These are phyloP conservation scores for Phallusia fumigata DNA, from an alignment of 23 tunicate genomes.

Conservation along the genomic window DNA sequence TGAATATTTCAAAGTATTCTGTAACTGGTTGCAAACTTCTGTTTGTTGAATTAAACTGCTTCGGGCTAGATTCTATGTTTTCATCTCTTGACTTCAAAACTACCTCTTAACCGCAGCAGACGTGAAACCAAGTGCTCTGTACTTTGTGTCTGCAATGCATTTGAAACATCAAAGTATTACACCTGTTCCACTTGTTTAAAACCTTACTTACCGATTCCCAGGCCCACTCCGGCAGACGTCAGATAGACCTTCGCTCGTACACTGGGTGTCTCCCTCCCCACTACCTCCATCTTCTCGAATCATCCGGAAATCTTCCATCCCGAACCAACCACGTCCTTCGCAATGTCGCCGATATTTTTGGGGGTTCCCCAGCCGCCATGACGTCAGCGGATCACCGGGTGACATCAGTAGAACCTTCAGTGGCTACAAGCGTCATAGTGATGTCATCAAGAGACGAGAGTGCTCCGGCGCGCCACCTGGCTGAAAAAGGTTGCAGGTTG, in stretches of 20 bases:
- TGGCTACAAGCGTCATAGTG: conserved; percentile 11
- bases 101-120: no score
- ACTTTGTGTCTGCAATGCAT: no score
- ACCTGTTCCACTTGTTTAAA: background rate
- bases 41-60: no score
- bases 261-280: conserved; percentile 92
- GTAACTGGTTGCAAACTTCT: no score
- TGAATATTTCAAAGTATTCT: no score
- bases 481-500: conserved; percentile 26
- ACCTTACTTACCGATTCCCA: background rate
- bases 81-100: no score
- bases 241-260: conserved; percentile 65
- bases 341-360: conserved; percentile 42
- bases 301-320: conserved; percentile 75
- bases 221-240: background rate
- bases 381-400: conserved; percentile 27
- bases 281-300: conserved; percentile 64
- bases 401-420: conserved; percentile 8
- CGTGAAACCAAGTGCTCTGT: no score
- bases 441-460: conserved; percentile 15
- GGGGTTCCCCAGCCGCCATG: conserved; percentile 19
- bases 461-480: background rate
- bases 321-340: conserved; percentile 36
- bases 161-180: no score
- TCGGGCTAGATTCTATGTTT: no score